Conservation (phyloP, 2,888 invertebrate genomes). For the Pristionchus arcanus region DNA sequence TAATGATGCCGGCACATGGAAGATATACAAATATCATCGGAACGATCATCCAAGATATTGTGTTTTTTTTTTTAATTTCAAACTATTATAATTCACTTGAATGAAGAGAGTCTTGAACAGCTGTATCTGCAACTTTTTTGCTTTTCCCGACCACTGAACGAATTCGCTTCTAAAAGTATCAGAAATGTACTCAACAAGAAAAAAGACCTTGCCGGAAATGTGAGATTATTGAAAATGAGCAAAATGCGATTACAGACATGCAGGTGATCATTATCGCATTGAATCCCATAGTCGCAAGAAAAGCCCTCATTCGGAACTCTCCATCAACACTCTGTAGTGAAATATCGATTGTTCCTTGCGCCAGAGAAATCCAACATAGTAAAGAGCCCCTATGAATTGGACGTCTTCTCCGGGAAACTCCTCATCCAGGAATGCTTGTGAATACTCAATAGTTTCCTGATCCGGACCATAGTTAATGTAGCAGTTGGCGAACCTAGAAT, state of each 20-base stretch:
- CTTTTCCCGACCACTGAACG: background rate
- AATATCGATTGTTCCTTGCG: too few species aligned
- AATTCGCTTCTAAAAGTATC: background rate
- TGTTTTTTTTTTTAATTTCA: too few species aligned
- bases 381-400: background rate
- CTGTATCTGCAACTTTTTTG: background rate
- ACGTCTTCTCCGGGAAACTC: background rate
- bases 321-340: too few species aligned
- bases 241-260: background rate
- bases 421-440: background rate
- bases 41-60: too few species aligned
- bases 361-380: background rate
- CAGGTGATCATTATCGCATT: background rate
- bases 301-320: too few species aligned
- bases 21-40: too few species aligned
- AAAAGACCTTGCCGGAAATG: background rate
- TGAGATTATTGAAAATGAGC: background rate
- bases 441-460: background rate
- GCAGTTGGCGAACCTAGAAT: background rate
- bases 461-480: background rate
- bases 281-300: background rate
- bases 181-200: too few species aligned
- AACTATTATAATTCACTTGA: background rate
- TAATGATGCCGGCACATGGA: too few species aligned
- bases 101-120: background rate